Conservation (phyloP, 2,113 vertebrate species). For the Oriolus oriolus region DNA sequence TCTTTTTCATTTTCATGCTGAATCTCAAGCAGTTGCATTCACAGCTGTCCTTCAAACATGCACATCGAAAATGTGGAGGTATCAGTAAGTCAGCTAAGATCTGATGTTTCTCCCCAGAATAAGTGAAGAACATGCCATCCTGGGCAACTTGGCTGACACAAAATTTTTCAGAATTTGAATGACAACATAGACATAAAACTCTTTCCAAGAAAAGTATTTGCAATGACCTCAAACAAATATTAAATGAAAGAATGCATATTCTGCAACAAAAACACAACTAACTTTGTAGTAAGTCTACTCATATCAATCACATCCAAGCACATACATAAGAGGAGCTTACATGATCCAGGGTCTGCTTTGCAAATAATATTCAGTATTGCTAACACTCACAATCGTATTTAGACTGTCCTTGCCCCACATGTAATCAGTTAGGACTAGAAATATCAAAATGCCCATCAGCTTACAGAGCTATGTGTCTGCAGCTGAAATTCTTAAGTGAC, state of each 20-base stretch:
- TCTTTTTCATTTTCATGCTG: background rate
- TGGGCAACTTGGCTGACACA: background rate
- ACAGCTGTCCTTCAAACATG: background rate
- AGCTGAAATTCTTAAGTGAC: background rate
- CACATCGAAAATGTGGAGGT: background rate
- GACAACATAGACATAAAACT: background rate
- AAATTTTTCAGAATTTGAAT: background rate
- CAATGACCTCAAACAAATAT: background rate
- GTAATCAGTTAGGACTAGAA: background rate
- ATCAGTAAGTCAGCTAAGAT: background rate
- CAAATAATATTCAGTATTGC: background rate
- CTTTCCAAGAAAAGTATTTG: background rate
- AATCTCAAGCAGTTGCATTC: background rate
- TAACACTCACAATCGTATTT: background rate
- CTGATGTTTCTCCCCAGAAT: background rate
- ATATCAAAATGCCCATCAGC: background rate
- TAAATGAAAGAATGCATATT: background rate
- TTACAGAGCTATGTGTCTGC: background rate
- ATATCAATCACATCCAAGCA: background rate
- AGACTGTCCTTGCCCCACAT: rapidly evolving
- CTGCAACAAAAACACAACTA: background rate
- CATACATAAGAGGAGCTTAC: background rate
- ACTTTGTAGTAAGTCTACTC: background rate
- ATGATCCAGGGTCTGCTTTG: background rate
- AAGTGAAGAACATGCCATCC: background rate